Evolutionary conservation across 2,797 vertebrate genomes (phyloP).

Genomic region (Argya squamiceps): DNA sequence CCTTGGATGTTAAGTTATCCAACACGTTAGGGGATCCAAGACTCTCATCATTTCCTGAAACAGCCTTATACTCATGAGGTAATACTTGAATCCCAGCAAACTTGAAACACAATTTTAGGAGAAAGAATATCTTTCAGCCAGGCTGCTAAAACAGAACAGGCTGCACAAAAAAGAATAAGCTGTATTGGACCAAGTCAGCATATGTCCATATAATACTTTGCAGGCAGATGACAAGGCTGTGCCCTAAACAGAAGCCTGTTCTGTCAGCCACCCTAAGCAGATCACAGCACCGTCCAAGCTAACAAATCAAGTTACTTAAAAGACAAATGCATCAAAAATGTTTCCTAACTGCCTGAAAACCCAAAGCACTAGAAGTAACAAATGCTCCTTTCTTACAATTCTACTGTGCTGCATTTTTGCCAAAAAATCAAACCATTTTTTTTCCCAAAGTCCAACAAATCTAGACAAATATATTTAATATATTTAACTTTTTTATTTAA

Average conservation of each 20-base stretch:
- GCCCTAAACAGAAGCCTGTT: neutral
- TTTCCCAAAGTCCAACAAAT: neutral
- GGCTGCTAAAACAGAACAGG: neutral
- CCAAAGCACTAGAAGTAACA: neutral
- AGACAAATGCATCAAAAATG: neutral
- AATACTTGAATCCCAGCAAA: constrained; percentile 18
- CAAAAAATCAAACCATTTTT: neutral
- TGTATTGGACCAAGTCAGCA: neutral
- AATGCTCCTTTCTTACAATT: neutral
- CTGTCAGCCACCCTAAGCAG: neutral
- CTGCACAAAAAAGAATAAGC: neutral
- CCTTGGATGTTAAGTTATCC: neutral
- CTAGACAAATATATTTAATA: constrained; percentile 8
- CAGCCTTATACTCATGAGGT: neutral
- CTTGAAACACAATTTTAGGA: neutral
- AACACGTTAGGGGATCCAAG: neutral
- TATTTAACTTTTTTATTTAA: constrained; percentile 6
- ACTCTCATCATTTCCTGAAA: constrained; percentile 37
- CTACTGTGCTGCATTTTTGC: neutral
- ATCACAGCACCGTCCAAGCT: neutral
- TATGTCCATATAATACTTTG: neutral
- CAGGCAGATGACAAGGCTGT: neutral
- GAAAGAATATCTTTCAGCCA: neutral
- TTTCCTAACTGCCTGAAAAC: neutral
- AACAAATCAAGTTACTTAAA: neutral